A percentile compares a stretch with the other conserved stretches of the same genome.
phyloP scores from a whole-genome alignment of 2,797 vertebrate genomes.

The Anas acuta region DNA sequence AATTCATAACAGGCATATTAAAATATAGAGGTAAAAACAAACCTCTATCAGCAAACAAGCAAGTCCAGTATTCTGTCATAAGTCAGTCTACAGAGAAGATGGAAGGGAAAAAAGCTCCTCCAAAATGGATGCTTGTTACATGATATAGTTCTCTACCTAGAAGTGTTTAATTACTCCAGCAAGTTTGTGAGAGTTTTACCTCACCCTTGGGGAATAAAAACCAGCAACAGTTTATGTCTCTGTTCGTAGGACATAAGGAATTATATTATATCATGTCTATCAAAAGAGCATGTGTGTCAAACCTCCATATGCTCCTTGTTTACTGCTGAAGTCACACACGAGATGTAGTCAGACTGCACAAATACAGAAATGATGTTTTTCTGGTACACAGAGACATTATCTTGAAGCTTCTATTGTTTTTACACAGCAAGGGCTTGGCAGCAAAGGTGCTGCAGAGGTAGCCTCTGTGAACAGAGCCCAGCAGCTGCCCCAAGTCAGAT shows the following conservation, averaged over 20 bases:
- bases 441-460: too few relatives aligned
- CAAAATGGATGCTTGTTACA: background rate
- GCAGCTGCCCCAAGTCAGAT: too few relatives aligned
- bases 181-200: background rate
- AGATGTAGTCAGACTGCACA: background rate
- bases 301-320: background rate
- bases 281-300: background rate
- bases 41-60: background rate
- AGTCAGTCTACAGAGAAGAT: background rate
- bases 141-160: background rate
- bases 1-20: background rate
- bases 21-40: background rate
- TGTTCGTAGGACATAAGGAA: background rate
- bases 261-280: background rate
- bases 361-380: background rate
- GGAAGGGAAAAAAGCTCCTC: background rate
- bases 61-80: background rate
- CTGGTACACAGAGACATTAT: background rate
- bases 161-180: background rate
- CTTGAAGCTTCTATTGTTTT: background rate
- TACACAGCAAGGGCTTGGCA: too few relatives aligned
- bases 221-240: background rate
- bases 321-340: background rate
- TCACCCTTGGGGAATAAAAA: background rate
- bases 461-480: too few relatives aligned